Percentiles rank a stretch among this genome's conserved stretches.
These are phyloP conservation scores for Odontophorus gujanensis DNA, from an alignment of 2,113 vertebrate genomes.

Conservation along the genomic window DNA sequence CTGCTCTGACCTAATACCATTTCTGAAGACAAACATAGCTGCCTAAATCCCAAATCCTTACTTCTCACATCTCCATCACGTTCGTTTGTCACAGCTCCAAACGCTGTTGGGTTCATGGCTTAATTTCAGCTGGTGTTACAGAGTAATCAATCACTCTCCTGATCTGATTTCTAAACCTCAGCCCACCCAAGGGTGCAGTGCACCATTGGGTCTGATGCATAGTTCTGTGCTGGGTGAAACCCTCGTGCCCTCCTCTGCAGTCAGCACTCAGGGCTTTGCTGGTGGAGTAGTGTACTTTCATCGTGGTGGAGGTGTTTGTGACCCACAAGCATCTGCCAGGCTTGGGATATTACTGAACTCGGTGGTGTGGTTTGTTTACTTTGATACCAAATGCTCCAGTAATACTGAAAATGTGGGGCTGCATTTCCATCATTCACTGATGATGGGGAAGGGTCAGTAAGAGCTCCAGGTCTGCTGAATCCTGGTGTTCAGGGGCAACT, in stretches of 20 bases:
- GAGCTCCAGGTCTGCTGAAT: neutral
- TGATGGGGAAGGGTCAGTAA: constrained; percentile 9
- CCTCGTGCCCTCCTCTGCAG: no score
- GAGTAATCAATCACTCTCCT: neutral
- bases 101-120: neutral
- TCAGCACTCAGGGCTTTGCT: no score
- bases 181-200: neutral
- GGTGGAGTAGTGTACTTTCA: no score
- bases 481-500: neutral
- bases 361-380: no score
- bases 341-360: no score
- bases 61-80: neutral
- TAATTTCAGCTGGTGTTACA: neutral
- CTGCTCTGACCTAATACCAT: neutral
- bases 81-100: neutral
- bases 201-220: no score
- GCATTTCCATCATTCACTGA: no score
- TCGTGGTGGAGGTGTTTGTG: no score
- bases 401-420: no score
- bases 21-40: neutral
- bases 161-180: neutral
- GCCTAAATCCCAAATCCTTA: neutral
- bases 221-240: no score
- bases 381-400: no score
- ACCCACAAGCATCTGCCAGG: no score